phyloP scores from a whole-genome alignment of 2,888 invertebrate species.

The Amblyteles armatorius region DNA sequence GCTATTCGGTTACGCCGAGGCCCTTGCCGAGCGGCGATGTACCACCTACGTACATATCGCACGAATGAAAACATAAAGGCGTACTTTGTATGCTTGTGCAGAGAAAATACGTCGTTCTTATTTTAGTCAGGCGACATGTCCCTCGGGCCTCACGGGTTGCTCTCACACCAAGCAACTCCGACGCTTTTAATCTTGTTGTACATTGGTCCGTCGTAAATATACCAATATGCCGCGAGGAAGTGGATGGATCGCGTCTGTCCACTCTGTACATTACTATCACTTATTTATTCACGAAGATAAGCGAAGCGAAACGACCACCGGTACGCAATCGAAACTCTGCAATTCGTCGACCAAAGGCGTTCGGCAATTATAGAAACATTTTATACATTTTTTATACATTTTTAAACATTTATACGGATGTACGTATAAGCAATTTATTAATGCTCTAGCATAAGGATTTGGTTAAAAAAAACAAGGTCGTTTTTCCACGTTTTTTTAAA shows the following conservation, averaged over 20 bases:
- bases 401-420: too few relatives aligned
- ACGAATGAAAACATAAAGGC: neutral
- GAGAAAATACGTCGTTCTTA: neutral
- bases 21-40: constrained; percentile 57
- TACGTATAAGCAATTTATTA: too few relatives aligned
- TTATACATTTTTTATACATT: too few relatives aligned
- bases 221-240: constrained; percentile 9
- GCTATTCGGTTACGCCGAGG: constrained; percentile 49
- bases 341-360: too few relatives aligned
- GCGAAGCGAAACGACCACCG: neutral
- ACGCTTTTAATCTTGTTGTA: constrained; percentile 17
- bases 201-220: constrained; percentile 12
- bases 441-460: too few relatives aligned
- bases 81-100: neutral
- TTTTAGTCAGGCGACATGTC: neutral
- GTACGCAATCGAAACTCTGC: too few relatives aligned
- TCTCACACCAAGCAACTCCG: constrained; percentile 7
- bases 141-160: constrained; percentile 32
- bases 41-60: constrained; percentile 66
- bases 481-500: too few relatives aligned
- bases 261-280: constrained; percentile 17
- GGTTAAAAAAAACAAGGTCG: too few relatives aligned
- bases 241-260: constrained; percentile 27
- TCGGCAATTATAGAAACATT: too few relatives aligned
- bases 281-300: constrained; percentile 2